Evolutionary conservation across 2,113 vertebrate genomes (phyloP), one percentile per base, ranked within the genome.

Genomic region (Chlorodrepanis virens): DNA sequence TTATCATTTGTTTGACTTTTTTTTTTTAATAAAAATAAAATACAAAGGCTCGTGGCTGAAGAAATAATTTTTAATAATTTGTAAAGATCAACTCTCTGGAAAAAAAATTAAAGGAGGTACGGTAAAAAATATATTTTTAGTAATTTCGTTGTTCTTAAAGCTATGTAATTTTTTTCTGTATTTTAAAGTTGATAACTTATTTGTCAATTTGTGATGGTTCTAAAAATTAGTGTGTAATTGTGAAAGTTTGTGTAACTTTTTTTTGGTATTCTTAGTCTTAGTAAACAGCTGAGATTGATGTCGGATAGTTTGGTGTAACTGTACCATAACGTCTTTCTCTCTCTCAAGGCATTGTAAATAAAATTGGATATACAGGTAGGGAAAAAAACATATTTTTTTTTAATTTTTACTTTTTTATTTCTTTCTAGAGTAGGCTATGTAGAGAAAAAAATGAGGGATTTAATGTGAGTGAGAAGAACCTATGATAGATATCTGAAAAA

Each of bases 21-120:
- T 64, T 87, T 97, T 90, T 79, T 53, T 10, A 94, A 92, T 90
- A 88, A 95, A 94, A 93, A 86, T 68, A 25, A 93, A 91, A 71
- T 45, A 57, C 44, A 63, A 37, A 61, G 79, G 53, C n/a, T 23
- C 60, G 12, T 72, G 71, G 72, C 69, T 79, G 90, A 93, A 89
- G 93, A 95, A 54, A 25, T 67, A 12, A 11, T 90, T 68, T 96
- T 19, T 93, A 1, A 54, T 89, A 83, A 57, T 76, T 81, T 87
- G 57, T 89, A 85, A 93, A 94, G 93, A 93, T 75, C 79, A 81
- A 39, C 78, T 93, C 78, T 87, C 77, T 92, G 93, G 65, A 2
- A 50, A 89, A 89, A 95, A 95, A 84, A 53, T 18, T 60, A 64
- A 89, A 90, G 12, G 53, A 96, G 92, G 90, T 96, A 97, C 5